Percentiles rank a stretch among this genome's conserved stretches.
Evolutionary conservation across 1,140 invertebrate species (phyloP).

Genomic region (Penaeus japonicus): DNA sequence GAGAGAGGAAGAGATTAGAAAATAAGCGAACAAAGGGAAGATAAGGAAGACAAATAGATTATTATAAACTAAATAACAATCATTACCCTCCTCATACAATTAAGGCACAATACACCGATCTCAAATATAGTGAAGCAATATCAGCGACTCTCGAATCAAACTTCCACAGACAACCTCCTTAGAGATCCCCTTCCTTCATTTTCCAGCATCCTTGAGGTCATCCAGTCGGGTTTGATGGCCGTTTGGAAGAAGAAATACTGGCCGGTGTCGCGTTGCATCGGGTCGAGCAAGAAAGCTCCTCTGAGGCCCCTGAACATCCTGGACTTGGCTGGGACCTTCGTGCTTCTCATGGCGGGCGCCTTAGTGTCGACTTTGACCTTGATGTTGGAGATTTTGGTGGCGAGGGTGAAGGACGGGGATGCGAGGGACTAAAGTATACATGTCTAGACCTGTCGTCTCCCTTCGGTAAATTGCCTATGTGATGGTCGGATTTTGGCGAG

Average conservation of each 20-base stretch:
- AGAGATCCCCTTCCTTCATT: neutral
- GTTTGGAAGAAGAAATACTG: slow-evolving; percentile 35
- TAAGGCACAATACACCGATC: no score
- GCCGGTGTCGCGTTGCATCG: slow-evolving; percentile 7
- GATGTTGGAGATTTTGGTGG: neutral
- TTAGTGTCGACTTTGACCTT: neutral
- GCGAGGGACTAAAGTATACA: no score
- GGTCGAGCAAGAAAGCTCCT: neutral
- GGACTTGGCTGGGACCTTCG: slow-evolving; percentile 24
- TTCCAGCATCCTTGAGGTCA: slow-evolving; percentile 15
- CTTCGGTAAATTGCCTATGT: no score
- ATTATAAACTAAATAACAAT: no score
- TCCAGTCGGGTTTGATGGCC: slow-evolving; percentile 27
- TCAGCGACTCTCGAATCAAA: no score
- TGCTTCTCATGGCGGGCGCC: slow-evolving; percentile 1
- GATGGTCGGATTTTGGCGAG: no score
- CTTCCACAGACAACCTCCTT: neutral
- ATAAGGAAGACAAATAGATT: no score
- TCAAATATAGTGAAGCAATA: neutral
- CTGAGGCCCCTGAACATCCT: slow-evolving; percentile 27
- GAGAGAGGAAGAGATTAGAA: no score
- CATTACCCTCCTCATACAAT: no score
- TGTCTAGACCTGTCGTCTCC: no score
- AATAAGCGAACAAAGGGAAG: no score
- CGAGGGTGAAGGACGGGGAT: neutral